Conservation (phyloP, 2,797 vertebrate species). For the Poeciliopsis turneri region DNA sequence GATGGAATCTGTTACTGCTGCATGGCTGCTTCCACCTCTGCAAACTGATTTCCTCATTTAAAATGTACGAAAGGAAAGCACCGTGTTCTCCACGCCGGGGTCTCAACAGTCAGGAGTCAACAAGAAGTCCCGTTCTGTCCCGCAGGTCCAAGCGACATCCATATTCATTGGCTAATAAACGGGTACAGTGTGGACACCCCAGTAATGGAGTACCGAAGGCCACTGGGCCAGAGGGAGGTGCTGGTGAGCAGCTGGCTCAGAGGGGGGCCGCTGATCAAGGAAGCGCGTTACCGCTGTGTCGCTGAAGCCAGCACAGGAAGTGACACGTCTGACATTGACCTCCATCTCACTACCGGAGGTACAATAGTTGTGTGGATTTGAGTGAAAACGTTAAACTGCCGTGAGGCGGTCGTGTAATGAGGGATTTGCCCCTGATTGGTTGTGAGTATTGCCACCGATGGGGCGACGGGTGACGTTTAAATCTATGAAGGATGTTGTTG, state of each 20-base stretch:
- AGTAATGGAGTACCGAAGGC: slow-evolving; percentile 77
- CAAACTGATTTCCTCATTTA: background rate
- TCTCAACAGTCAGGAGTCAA: slow-evolving; percentile 37
- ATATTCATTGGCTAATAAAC: slow-evolving; percentile 89
- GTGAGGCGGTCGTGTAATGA: background rate
- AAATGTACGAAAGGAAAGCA: slow-evolving; percentile 34
- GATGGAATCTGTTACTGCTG: background rate
- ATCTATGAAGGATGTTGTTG: slow-evolving; percentile 58
- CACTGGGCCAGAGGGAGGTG: slow-evolving; percentile 73
- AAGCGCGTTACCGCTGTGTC: slow-evolving; percentile 86
- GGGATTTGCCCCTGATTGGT: background rate
- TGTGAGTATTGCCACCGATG: background rate
- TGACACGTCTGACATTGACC: slow-evolving; percentile 77
- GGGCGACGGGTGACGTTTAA: slow-evolving; percentile 1
- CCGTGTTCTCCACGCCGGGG: slow-evolving; percentile 6
- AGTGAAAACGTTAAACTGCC: background rate
- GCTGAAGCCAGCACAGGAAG: slow-evolving; percentile 81
- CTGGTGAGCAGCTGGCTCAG: slow-evolving; percentile 91
- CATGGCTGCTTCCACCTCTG: slow-evolving; percentile 3
- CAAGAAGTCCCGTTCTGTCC: slow-evolving; percentile 65
- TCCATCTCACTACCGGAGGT: slow-evolving; percentile 80
- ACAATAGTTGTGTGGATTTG: slow-evolving; percentile 33
- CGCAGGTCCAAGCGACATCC: slow-evolving; percentile 86
- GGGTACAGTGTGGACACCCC: slow-evolving; percentile 80
- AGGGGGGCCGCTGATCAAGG: slow-evolving; percentile 78